Conservation (phyloP, 2,888 invertebrate genomes). For the Coleophora deauratella region DNA sequence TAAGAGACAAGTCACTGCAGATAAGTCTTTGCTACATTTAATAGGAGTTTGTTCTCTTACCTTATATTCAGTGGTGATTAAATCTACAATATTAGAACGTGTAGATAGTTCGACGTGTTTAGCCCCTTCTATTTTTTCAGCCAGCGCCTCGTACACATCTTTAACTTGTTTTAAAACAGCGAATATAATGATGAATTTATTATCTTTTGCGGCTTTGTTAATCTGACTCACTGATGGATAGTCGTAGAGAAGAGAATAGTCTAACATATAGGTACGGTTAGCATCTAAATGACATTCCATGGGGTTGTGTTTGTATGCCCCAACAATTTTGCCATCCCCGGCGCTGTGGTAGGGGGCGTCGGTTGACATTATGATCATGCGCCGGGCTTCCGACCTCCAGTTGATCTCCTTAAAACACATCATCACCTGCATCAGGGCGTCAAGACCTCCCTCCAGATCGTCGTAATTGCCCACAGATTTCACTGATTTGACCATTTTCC, state of each 20-base stretch:
- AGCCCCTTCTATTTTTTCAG: conserved; percentile 78
- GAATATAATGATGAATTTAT: conserved; percentile 85
- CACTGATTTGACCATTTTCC: conserved; percentile 8
- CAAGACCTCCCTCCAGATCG: conserved; percentile 87
- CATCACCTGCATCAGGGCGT: conserved; percentile 90
- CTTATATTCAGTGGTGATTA: conserved; percentile 79
- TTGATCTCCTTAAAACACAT: conserved; percentile 78
- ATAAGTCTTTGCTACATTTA: too few species aligned
- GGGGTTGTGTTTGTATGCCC: conserved; percentile 80
- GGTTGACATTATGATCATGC: conserved; percentile 84
- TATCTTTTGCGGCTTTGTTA: conserved; percentile 75
- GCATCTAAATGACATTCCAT: conserved; percentile 77
- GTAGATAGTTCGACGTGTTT: conserved; percentile 64
- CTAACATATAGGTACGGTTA: conserved; percentile 58
- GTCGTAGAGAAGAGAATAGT: conserved; percentile 66
- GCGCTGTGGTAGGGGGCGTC: conserved; percentile 87
- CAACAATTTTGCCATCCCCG: conserved; percentile 85
- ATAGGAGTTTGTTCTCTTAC: too few species aligned
- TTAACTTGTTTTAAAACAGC: conserved; percentile 70
- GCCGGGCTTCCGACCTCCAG: conserved; percentile 82
- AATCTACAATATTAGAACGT: too few species aligned
- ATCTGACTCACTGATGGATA: conserved; percentile 87
- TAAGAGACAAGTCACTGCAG: too few species aligned
- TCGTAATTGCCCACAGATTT: conserved; percentile 73
- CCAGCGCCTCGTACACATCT: conserved; percentile 67